phyloP scores from a whole-genome alignment of 2,888 invertebrate species.

The Cryptus viduatorius region DNA sequence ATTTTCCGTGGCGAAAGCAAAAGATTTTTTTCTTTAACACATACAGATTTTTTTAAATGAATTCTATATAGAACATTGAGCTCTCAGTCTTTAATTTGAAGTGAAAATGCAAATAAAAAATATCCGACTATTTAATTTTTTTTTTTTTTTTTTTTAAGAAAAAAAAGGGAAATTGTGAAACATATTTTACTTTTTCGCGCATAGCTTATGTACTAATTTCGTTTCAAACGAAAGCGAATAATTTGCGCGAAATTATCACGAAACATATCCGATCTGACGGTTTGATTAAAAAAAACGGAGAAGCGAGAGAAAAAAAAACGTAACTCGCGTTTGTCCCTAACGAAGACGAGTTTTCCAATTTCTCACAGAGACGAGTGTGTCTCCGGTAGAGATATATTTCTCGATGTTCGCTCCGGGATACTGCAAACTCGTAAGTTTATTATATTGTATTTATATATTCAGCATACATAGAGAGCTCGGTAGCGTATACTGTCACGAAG shows the following conservation, averaged over 20 bases:
- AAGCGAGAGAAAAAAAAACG: conserved; percentile 13
- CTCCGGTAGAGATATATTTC: conserved; percentile 13
- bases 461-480: not conserved
- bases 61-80: not conserved
- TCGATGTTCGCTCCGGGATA: conserved; percentile 30
- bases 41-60: not conserved
- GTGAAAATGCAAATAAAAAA: not conserved
- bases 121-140: not conserved
- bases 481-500: conserved; percentile 67
- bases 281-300: conserved; percentile 1
- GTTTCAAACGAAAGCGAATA: conserved; percentile 14
- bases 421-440: conserved; percentile 50
- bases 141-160: no score
- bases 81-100: not conserved
- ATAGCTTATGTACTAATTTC: not conserved
- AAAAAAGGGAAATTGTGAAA: not conserved
- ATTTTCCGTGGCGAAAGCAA: not conserved
- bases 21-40: not conserved
- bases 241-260: conserved; percentile 30
- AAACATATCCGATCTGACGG: conserved; percentile 21
- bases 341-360: conserved; percentile 54
- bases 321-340: conserved; percentile 41
- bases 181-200: not conserved
- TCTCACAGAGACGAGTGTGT: conserved; percentile 36
- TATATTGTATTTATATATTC: conserved; percentile 7